Evolutionary conservation across 2,888 invertebrate species (phyloP), one percentile per base, ranked within the genome.

Genomic region (Tenthredo livida): DNA sequence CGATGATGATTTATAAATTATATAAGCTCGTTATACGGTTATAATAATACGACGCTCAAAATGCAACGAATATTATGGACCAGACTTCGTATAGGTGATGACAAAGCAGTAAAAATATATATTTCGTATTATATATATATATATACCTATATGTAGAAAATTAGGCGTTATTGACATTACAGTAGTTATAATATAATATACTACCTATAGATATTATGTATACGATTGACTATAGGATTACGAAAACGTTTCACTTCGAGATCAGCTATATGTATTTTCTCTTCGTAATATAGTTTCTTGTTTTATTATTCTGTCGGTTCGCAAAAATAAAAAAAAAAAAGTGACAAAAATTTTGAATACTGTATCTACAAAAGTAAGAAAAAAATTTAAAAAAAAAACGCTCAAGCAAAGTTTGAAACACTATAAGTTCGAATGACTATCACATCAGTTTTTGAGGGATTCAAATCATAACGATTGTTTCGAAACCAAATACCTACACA

Each of bases 21-120:
- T 40, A 75, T 9, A 75, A 75, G 47, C 5, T 75, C 25, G 43
- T 25, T 75, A 47, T 75, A 47, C n/a, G 10, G 47, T 47, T 75
- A 33, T 47, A 43, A 47, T 47, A 47, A 47, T 73, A 50, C 54
- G n/a, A 25, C 47, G 75, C 75, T 75, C 75, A 75, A 75, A 75
- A 75, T 47, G 47, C 75, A 75, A 75, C 47, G 43, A 75, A 43
- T n/a, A 9, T 75, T 47, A 47, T 43, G 47, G 21, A 75, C n/a
- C 40, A 47, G 12, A 25, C 21, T 33, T 73, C 61, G 37, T 37
- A 73, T 37, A 73, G 9, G 17, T n/a, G 25, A 40, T 75, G 40
- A 25, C 37, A 75, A 15, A 47, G 17, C 70, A 75, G 47, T 37
- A 37, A 70, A 70, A 37, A 33, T 33, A 70, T 37, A 70, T 21